Conservation (phyloP, 2,113 vertebrate species). For the Plecotus auritus region DNA sequence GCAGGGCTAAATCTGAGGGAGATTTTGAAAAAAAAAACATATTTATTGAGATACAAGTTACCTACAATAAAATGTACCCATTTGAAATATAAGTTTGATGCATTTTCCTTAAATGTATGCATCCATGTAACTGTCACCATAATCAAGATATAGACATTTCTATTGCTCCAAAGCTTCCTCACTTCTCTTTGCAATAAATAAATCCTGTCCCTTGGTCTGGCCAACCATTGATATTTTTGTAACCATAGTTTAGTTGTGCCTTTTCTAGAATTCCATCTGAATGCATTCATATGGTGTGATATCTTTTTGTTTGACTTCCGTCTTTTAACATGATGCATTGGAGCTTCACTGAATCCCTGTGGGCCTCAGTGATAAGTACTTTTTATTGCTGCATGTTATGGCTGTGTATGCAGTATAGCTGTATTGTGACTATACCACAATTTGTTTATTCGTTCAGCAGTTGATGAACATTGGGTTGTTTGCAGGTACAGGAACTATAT, state of each 20-base stretch:
- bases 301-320: neutral
- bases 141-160: neutral
- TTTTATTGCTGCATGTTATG: neutral
- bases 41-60: neutral
- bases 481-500: neutral
- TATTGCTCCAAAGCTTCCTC: neutral
- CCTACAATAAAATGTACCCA: neutral
- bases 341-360: neutral
- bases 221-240: neutral
- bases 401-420: neutral
- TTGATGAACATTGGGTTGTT: neutral
- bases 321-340: neutral
- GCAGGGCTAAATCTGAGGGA: neutral
- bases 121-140: neutral
- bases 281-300: neutral
- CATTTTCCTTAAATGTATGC: neutral
- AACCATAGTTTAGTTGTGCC: neutral
- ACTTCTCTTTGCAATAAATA: neutral
- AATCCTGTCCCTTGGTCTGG: too few relatives aligned
- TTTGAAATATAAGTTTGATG: neutral
- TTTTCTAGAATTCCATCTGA: neutral
- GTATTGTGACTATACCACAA: neutral
- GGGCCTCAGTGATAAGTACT: neutral
- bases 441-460: neutral
- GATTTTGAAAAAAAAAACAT: neutral